A percentile compares a stretch with the other conserved stretches of the same genome.
Evolutionary conservation across 2,888 invertebrate genomes (phyloP).

Genomic region (Penaeus monodon): DNA sequence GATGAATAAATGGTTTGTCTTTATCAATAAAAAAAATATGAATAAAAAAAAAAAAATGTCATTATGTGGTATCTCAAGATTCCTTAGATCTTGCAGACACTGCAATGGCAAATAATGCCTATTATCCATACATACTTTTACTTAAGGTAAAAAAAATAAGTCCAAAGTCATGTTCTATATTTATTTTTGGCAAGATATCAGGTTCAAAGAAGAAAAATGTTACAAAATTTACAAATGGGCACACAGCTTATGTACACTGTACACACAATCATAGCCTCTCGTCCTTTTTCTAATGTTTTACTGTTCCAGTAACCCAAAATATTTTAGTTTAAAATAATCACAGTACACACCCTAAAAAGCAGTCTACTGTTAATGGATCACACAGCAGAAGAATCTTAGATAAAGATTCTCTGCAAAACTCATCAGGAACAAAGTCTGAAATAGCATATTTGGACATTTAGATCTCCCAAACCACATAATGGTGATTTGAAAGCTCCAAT

Average conservation of each 20-base stretch:
- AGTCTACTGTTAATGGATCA: background rate
- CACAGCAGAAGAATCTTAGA: background rate
- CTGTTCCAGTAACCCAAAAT: too few relatives aligned
- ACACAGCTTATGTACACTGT: slow-evolving; percentile 50
- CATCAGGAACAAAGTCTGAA: too few relatives aligned
- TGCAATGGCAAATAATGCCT: background rate
- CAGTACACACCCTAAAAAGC: background rate
- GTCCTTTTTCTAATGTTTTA: slow-evolving; percentile 20
- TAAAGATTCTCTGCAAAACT: too few relatives aligned
- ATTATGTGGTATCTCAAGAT: too few relatives aligned
- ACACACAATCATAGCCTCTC: slow-evolving; percentile 28
- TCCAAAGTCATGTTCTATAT: slow-evolving; percentile 36
- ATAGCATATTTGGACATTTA: too few relatives aligned
- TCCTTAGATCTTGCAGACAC: too few relatives aligned
- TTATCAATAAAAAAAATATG: too few relatives aligned
- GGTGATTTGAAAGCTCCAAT: too few relatives aligned
- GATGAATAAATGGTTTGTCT: too few relatives aligned
- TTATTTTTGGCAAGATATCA: slow-evolving; percentile 57
- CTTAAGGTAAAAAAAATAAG: background rate
- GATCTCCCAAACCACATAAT: too few relatives aligned
- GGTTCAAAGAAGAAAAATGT: slow-evolving; percentile 47
- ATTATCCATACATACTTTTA: background rate
- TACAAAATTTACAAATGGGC: slow-evolving; percentile 58
- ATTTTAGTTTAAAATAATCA: background rate
- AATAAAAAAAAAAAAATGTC: too few relatives aligned